Conservation (phyloP, 92 coral and sea anemone species). For the Epizoanthus rinbou region DNA sequence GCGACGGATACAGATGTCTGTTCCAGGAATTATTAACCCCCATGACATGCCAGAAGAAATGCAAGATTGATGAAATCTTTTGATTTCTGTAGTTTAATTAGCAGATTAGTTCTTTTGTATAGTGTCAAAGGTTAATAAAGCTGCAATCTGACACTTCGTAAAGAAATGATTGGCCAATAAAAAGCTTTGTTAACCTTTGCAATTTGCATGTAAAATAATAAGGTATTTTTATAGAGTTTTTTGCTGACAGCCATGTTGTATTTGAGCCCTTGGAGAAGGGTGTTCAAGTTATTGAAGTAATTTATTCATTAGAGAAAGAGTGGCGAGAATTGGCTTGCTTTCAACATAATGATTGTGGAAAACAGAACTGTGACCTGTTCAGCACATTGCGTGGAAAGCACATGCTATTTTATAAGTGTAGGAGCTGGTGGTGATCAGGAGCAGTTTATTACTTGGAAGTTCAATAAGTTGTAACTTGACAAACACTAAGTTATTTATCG, state of each 20-base stretch:
- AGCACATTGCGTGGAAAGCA: no score
- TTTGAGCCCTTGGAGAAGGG: background rate
- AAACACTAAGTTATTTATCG: slow-evolving; percentile 27
- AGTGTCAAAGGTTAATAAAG: slow-evolving; percentile 30
- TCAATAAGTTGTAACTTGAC: no score
- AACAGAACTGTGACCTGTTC: no score
- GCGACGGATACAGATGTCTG: slow-evolving; percentile 88
- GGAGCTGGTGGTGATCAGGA: no score
- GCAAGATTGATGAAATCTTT: slow-evolving; percentile 82
- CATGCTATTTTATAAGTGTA: no score
- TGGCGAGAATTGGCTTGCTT: background rate
- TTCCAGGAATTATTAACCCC: slow-evolving; percentile 96
- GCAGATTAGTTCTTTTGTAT: slow-evolving; percentile 49
- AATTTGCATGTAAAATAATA: slow-evolving; percentile 29
- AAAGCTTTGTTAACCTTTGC: slow-evolving; percentile 19
- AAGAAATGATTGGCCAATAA: background rate
- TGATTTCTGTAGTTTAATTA: slow-evolving; percentile 35
- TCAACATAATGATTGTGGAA: background rate
- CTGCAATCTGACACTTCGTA: background rate
- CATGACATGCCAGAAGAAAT: slow-evolving; percentile 99
- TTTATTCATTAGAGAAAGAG: background rate
- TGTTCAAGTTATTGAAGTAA: slow-evolving; percentile 5
- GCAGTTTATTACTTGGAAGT: no score
- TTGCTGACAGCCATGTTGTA: background rate
- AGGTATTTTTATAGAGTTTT: slow-evolving; percentile 37